These are phyloP conservation scores for Cancer borealis DNA, from an alignment of 2,888 invertebrate genomes.

Conservation along the genomic window DNA sequence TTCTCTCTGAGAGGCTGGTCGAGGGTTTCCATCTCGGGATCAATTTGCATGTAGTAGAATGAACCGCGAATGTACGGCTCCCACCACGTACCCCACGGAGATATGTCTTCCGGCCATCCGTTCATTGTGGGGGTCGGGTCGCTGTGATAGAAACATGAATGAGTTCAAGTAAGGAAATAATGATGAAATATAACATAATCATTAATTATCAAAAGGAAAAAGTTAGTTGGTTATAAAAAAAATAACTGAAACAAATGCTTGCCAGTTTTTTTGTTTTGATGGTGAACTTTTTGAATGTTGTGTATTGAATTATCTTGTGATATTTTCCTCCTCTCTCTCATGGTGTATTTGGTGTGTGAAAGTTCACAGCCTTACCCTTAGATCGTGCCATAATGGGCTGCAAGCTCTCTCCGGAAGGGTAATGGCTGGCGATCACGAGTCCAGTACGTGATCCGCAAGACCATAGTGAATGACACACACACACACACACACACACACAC, in stretches of 20 bases:
- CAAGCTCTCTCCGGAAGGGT: too few relatives aligned
- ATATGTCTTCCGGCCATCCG: constrained; percentile 70
- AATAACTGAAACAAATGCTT: too few relatives aligned
- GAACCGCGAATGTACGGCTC: constrained; percentile 69
- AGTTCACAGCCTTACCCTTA: too few relatives aligned
- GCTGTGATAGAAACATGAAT: constrained; percentile 51
- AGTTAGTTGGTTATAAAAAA: too few relatives aligned
- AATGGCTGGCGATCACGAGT: too few relatives aligned
- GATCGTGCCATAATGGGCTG: too few relatives aligned
- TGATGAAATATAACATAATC: not conserved
- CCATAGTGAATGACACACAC: not conserved
- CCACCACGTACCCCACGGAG: constrained; percentile 77
- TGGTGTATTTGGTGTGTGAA: too few relatives aligned
- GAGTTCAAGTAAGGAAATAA: not conserved
- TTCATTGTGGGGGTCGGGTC: constrained; percentile 74
- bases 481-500: not conserved
- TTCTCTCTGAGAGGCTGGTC: constrained; percentile 64
- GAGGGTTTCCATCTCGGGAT: constrained; percentile 71
- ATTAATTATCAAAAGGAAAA: not conserved
- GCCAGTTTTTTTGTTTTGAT: too few relatives aligned
- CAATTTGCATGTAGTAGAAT: constrained; percentile 69
- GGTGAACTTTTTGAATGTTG: too few relatives aligned
- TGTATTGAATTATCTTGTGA: too few relatives aligned
- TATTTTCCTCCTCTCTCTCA: too few relatives aligned
- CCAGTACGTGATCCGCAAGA: too few relatives aligned